Evolutionary conservation across 1,140 invertebrate genomes (phyloP).

Genomic region (Cardiocondyla obscurior): DNA sequence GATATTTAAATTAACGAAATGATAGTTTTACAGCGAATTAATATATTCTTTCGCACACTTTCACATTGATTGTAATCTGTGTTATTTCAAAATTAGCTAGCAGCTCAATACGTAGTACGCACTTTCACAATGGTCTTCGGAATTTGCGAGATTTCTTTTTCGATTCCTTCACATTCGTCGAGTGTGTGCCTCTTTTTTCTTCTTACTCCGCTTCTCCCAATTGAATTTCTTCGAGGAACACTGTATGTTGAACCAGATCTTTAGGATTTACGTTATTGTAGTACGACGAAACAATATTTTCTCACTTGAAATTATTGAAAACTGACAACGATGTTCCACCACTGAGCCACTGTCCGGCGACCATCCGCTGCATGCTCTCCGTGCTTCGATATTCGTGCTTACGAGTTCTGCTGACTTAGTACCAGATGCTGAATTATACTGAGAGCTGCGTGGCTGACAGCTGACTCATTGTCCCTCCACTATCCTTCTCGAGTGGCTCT

Average conservation of each 20-base stretch:
- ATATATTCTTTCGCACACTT: background rate
- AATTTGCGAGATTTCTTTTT: background rate
- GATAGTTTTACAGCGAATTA: background rate
- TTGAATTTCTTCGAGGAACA: background rate
- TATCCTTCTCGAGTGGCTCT: background rate
- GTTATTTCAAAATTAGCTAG: background rate
- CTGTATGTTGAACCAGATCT: background rate
- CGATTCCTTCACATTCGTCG: background rate
- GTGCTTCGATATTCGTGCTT: background rate
- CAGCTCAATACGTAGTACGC: background rate
- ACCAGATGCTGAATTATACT: background rate
- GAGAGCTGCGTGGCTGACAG: background rate
- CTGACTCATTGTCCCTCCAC: conserved; percentile 4
- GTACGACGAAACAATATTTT: background rate
- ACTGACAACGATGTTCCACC: background rate
- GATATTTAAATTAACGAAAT: background rate
- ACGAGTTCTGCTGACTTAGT: conserved; percentile 3
- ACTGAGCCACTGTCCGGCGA: background rate
- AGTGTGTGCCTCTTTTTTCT: background rate
- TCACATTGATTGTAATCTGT: background rate
- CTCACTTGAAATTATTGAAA: background rate
- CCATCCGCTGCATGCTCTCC: background rate
- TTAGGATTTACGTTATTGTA: background rate
- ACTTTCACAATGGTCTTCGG: background rate
- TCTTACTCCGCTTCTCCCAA: background rate